phyloP scores from a whole-genome alignment of 2,888 invertebrate genomes.

The Drosophila greeni region DNA sequence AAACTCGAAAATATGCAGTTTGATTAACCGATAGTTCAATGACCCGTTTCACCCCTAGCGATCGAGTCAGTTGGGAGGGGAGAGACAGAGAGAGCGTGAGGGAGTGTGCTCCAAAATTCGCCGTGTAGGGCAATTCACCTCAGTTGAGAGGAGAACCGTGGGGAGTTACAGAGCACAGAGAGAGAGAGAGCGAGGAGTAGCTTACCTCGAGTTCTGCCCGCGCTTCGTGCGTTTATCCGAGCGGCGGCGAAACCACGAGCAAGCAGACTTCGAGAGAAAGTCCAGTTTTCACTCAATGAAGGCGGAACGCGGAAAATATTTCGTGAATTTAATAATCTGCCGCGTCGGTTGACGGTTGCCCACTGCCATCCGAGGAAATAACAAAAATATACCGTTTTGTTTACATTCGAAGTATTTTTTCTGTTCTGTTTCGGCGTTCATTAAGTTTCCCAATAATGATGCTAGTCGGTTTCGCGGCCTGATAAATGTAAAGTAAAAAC shows the following conservation, averaged over 20 bases:
- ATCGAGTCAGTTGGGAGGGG: background rate
- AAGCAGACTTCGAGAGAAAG: constrained; percentile 1
- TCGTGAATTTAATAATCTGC: constrained; percentile 4
- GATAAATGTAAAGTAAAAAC: constrained; percentile 1
- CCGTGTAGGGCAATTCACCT: background rate
- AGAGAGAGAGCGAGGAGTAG: background rate
- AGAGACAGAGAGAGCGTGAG: background rate
- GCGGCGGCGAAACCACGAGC: background rate
- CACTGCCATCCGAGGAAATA: constrained; percentile 6
- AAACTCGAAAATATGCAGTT: background rate
- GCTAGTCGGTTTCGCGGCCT: constrained; percentile 4
- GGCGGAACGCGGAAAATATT: constrained; percentile 4
- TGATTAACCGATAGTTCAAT: background rate
- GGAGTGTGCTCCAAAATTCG: background rate
- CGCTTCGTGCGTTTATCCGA: background rate
- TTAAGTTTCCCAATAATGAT: background rate
- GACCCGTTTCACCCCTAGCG: background rate
- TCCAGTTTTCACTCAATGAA: constrained; percentile 4
- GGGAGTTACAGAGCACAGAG: background rate
- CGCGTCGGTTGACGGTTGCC: constrained; percentile 5
- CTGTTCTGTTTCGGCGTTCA: background rate
- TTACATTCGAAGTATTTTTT: background rate
- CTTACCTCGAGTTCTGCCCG: background rate
- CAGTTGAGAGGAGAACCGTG: background rate
- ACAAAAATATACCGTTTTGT: background rate